Base-by-base conservation (phyloP, 2,888 invertebrate genomes). In the Thyatira batis region DNA sequence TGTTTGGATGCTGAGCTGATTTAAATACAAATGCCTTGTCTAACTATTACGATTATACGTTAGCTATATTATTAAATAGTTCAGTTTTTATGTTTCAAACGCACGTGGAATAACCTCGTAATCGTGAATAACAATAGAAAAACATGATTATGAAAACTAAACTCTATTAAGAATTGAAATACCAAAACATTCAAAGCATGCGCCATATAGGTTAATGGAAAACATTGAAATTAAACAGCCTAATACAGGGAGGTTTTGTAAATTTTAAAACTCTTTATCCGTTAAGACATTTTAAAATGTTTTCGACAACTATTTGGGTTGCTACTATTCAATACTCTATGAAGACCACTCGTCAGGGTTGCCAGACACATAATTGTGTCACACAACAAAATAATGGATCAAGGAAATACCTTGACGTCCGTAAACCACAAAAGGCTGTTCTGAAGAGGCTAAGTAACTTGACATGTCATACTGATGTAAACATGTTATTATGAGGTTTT, bases 391-490 rank as follows among this genome's bases (percentile, higher is more conserved):
- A 21, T 43, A 48, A 43, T 28, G n/a, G 23, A 11, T 20, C 27
- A 20, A 49, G 49, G 49, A 49, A 45, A 30, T 11, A 23, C 53
- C 53, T 53, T 53, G 53, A 13, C 20, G 20, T 45, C 45, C 17
- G 43, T 53, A 33, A 49, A 49, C 44, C 49, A 49, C 45, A 30
- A 49, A 45, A 53, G 23, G 45, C 44, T 49, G 28, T 44, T 11
- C 30, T 45, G 49, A 45, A 44, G 13, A 30, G 25, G 44, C 21
- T 45, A 33, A 45, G 49, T 44, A 45, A 20, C 44, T 39, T 51
- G 20, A 51, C 20, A 45, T 51, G 51, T 48, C 48, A 48, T 28
- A 28, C 27, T 21, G 17, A 27, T 27, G 25, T 23, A 48, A 48
- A 27, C 27, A 27, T 27, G 48, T 48, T 27, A 48, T 48, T 48